These are phyloP conservation scores for Erythrocebus patas DNA, from an alignment of 2,113 vertebrate species.

Conservation along the genomic window DNA sequence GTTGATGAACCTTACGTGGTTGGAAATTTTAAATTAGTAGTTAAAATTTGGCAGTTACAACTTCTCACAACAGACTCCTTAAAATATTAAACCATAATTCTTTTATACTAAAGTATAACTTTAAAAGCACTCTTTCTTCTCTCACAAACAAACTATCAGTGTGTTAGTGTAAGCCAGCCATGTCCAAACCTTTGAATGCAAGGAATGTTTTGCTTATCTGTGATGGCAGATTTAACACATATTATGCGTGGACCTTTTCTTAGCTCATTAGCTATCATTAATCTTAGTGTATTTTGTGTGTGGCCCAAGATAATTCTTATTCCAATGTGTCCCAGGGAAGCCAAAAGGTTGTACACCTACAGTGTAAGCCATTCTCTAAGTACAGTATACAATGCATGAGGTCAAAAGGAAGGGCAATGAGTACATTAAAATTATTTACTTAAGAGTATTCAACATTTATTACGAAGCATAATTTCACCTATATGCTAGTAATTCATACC, in stretches of 20 bases:
- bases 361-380: slow-evolving; percentile 34
- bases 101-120: slow-evolving; percentile 55
- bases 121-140: slow-evolving; percentile 59
- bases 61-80: slow-evolving; percentile 33
- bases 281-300: too few species aligned
- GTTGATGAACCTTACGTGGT: not conserved
- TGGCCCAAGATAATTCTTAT: too few species aligned
- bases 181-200: too few species aligned
- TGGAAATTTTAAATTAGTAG: not conserved
- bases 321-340: too few species aligned
- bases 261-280: too few species aligned
- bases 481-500: not conserved
- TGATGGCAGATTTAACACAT: too few species aligned
- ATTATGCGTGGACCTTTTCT: too few species aligned
- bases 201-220: too few species aligned
- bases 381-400: not conserved
- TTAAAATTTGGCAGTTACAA: slow-evolving; percentile 44
- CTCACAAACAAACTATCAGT: not conserved
- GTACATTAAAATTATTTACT: slow-evolving; percentile 58
- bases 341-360: too few species aligned
- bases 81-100: slow-evolving; percentile 20
- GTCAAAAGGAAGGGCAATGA: slow-evolving; percentile 44
- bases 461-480: slow-evolving; percentile 49
- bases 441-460: slow-evolving; percentile 54
- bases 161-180: not conserved